Base-by-base conservation (phyloP, 2,797 vertebrate genomes). In the Argentina silus region DNA sequence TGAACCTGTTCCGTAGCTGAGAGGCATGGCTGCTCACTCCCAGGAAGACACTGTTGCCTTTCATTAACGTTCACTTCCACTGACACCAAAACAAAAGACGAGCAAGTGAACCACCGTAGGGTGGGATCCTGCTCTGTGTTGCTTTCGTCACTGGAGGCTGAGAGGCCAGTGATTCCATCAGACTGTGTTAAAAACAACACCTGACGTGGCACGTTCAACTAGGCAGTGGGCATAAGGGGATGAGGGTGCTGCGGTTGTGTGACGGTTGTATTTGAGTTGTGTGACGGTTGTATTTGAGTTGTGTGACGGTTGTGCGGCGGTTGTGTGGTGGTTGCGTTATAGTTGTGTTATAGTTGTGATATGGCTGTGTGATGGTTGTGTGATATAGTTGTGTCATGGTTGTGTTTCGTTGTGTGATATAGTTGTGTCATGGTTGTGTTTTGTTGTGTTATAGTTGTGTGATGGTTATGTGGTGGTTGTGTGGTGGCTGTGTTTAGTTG, bases 41-140 rank as follows among this genome's bases (percentile, higher is more conserved):
- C 72, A 82, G 51, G 68, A 71, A 55, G 67, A 62, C 61, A 11
- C 17, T 2, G 57, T 71, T 65, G 74, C 47, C 43, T 80, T 5
- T 45, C 60, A 36, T 73, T 66, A 7, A 14, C 1, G 55, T 21
- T 23, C 19, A 44, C 7, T 7, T 8, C 56, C 1, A 14, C 61
- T 17, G 61, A 17, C 42, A n/a, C 27, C 27, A 1, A 2, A 4
- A 36, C 27, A 36, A 36, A 63, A 36, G 27, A 45, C 61, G n/a
- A 44, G 7, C n/a, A 3, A 7, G 42, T 44, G 11, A 63, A 36
- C 15, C n/a, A 36, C 15, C 43, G 56, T 19, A 57, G 47, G 47
- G 27, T 4, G 1, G 27, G 27, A 36, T 4, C 27, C 27, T 4
- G 27, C 27, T 36, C 2, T 36, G 27, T 36, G 27, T n/a, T n/a